Conservation (phyloP, 1,140 invertebrate species). For the Manduca sexta region DNA sequence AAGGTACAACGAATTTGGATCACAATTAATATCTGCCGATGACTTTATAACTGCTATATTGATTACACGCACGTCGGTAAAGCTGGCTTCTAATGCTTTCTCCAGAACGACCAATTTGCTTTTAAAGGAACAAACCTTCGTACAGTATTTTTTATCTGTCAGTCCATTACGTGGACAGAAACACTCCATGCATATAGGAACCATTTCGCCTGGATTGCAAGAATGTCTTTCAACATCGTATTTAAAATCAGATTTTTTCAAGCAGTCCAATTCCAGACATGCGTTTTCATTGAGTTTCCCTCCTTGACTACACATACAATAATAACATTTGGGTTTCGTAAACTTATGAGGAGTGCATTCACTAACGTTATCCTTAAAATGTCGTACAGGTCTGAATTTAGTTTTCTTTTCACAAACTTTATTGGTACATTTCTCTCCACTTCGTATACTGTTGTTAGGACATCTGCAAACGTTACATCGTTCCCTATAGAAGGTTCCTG, state of each 20-base stretch:
- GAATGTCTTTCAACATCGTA: slow-evolving; percentile 13
- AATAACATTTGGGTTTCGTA: slow-evolving; percentile 44
- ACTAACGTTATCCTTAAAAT: slow-evolving; percentile 17
- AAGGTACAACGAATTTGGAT: slow-evolving; percentile 36
- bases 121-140: slow-evolving; percentile 35
- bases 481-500: slow-evolving; percentile 40
- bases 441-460: slow-evolving; percentile 31
- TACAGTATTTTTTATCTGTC: slow-evolving; percentile 38
- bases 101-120: slow-evolving; percentile 43
- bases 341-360: slow-evolving; percentile 40
- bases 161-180: slow-evolving; percentile 40
- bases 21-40: slow-evolving; percentile 20
- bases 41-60: slow-evolving; percentile 23
- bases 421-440: slow-evolving; percentile 33
- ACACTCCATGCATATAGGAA: slow-evolving; percentile 49
- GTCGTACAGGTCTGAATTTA: slow-evolving; percentile 11
- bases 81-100: slow-evolving; percentile 32
- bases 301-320: slow-evolving; percentile 42
- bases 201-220: slow-evolving; percentile 48
- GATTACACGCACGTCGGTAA: slow-evolving; percentile 17
- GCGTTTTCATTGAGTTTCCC: slow-evolving; percentile 35
- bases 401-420: slow-evolving; percentile 19
- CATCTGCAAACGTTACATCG: slow-evolving; percentile 49
- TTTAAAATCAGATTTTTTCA: slow-evolving; percentile 23
- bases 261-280: slow-evolving; percentile 46